Evolutionary conservation across 2,888 invertebrate species (phyloP).

Genomic region (Diplolepis rosae): DNA sequence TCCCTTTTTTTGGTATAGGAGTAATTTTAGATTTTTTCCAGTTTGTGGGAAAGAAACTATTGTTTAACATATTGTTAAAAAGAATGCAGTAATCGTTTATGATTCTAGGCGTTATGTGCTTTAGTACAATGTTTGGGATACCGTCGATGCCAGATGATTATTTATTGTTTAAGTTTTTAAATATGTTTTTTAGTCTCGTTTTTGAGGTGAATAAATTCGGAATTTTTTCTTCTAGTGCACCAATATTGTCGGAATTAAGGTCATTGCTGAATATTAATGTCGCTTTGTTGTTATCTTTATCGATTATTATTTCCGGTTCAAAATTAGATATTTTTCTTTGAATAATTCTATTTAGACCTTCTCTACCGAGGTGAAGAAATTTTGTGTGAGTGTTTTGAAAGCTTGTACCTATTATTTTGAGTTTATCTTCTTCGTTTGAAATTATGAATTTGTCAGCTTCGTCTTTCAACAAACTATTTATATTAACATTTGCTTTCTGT

Average conservation of each 20-base stretch:
- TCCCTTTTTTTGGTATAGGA: background rate
- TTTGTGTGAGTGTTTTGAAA: background rate
- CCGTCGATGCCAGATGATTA: no score
- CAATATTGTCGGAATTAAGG: background rate
- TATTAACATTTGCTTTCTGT: background rate
- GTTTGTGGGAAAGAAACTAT: background rate
- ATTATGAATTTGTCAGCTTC: background rate
- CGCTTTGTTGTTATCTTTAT: background rate
- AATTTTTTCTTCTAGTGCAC: background rate
- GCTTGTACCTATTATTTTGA: background rate
- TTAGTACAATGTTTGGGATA: background rate
- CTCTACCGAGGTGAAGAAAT: background rate
- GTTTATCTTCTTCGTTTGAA: background rate
- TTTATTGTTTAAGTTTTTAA: no score
- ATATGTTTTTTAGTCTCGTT: background rate
- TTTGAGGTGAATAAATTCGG: background rate
- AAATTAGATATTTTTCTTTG: background rate
- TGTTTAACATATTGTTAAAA: background rate
- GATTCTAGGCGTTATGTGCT: background rate
- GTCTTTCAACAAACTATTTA: background rate
- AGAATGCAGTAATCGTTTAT: no score
- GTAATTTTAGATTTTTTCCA: background rate
- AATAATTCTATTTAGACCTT: background rate
- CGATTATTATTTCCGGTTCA: background rate
- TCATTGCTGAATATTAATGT: background rate